Percentiles rank a stretch among this genome's conserved stretches.
Conservation (phyloP, 2,113 vertebrate species). For the Cacatua alba region DNA sequence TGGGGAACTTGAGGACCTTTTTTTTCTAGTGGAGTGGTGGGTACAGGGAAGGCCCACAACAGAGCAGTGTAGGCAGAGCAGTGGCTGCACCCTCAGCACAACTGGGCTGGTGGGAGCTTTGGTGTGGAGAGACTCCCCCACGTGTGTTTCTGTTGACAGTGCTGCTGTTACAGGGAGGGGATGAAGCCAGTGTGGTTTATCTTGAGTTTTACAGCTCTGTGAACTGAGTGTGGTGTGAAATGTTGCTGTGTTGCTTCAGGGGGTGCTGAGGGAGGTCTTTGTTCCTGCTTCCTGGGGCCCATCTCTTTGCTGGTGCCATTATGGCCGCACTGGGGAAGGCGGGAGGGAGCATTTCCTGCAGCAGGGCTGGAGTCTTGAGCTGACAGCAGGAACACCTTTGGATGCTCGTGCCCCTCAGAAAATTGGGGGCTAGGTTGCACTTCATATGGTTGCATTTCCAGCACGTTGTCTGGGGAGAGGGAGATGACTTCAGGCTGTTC, state of each 20-base stretch:
- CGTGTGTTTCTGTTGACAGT: background rate
- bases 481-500: background rate
- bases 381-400: too few species aligned
- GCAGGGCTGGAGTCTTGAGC: background rate
- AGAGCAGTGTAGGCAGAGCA: fast-evolving
- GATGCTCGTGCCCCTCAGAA: background rate
- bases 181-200: background rate
- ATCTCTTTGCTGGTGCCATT: fast-evolving
- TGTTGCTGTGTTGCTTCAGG: background rate
- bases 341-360: fast-evolving
- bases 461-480: background rate
- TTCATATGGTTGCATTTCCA: fast-evolving
- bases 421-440: fast-evolving
- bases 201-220: background rate
- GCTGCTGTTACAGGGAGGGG: fast-evolving
- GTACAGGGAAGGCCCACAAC: background rate
- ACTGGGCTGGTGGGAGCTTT: background rate
- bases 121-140: background rate
- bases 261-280: background rate
- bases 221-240: background rate
- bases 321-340: background rate
- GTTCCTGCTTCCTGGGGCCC: background rate
- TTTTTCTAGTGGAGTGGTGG: background rate
- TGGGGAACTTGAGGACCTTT: background rate
- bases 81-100: fast-evolving